phyloP scores from a whole-genome alignment of 2,113 vertebrate genomes.

The Petrocephalus zakoni region DNA sequence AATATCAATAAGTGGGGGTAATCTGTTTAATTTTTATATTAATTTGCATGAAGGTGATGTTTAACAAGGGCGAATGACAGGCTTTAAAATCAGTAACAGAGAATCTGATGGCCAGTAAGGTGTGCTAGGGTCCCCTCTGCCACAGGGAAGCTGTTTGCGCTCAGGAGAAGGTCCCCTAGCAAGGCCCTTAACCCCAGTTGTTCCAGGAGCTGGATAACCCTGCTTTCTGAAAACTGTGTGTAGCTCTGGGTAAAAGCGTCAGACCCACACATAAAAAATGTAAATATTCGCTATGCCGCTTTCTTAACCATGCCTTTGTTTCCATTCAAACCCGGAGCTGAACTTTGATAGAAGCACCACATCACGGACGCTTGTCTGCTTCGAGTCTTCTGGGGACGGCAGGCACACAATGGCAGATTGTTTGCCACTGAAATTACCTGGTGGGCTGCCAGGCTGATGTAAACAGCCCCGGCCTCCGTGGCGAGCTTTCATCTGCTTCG shows the following conservation, averaged over 20 bases:
- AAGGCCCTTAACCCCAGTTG: neutral
- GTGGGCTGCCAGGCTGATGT: neutral
- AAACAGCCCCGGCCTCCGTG: neutral
- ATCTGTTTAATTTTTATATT: neutral
- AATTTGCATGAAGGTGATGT: neutral
- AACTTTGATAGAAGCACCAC: neutral
- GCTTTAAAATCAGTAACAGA: no score
- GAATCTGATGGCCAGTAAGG: no score
- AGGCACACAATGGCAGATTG: neutral
- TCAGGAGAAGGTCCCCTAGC: no score
- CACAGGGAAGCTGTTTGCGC: neutral
- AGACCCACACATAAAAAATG: neutral
- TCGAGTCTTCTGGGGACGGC: neutral
- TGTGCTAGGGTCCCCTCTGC: no score
- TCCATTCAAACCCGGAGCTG: neutral
- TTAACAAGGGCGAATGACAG: neutral
- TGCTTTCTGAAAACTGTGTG: neutral
- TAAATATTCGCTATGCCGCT: neutral
- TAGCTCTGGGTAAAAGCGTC: neutral
- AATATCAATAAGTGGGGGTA: neutral
- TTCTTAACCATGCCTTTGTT: neutral
- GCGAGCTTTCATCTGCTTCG: neutral
- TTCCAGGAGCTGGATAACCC: neutral
- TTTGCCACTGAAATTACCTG: neutral
- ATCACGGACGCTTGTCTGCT: neutral